Evolutionary conservation across 2,797 vertebrate genomes (phyloP), one percentile per base, ranked within the genome.

Genomic region (Gadopsis bispinosus): DNA sequence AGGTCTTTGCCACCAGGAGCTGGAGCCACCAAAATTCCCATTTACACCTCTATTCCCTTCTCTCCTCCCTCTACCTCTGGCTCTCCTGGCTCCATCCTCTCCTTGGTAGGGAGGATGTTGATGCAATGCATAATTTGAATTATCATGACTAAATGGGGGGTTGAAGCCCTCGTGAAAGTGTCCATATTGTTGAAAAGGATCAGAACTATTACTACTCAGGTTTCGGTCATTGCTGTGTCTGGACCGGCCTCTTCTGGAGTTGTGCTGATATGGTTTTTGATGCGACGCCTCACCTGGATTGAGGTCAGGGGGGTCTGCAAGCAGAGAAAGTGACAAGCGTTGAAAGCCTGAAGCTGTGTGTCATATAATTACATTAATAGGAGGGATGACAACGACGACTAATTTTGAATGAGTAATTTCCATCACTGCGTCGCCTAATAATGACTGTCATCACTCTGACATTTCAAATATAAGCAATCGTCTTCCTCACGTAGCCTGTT

Each of bases 1-100:
- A 60, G 94, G 87, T 75, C 94, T 96, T 73, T 96, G 95, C 91
- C 95, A 94, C 54, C 94, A 93, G 88, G 96, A 83, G 82, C 73
- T 69, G 88, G 93, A 80, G 1, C 76, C 77, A 26, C 85, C 74
- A 51, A 78, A 81, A 69, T 78, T 79, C 31, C 85, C 91, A 75
- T 77, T 87, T 43, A 48, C 33, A 26, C 75, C 22, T 83, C 82
- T 81, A 22, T 90, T 84, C 14, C 90, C 89, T 35, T 92, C 89
- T 69, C 87, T 82, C 69, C 90, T 87, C 55, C 93, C 93, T 81
- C 90, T 67, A 0, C 91, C 93, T 82, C 93, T 79, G 8, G 91
- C 89, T 74, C 87, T 77, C 41, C 86, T 84, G 60, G 69, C 58
- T 41, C 70, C 86, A 56, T 92, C 84, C 37, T 88, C 88, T 20